Percentiles rank a stretch among this genome's conserved stretches.
Evolutionary conservation across 2,888 invertebrate species (phyloP).

Genomic region (Trachelus tabidus): DNA sequence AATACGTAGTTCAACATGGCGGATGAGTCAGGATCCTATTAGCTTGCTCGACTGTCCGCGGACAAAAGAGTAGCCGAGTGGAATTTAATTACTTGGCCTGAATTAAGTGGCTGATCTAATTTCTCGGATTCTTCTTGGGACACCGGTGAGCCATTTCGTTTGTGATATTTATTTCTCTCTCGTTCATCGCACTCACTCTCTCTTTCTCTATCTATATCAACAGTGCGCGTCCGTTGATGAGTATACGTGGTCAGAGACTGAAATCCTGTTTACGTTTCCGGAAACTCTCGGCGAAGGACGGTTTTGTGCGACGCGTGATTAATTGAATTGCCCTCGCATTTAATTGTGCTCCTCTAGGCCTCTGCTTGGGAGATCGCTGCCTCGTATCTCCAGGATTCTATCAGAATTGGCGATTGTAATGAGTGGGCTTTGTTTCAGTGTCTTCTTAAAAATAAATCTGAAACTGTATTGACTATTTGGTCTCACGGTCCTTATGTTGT

Average conservation of each 20-base stretch:
- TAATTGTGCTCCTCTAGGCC: not conserved
- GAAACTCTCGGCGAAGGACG: conserved; percentile 25
- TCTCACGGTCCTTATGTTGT: not conserved
- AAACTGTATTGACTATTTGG: not conserved
- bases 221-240: conserved; percentile 23
- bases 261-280: conserved; percentile 24
- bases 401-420: not conserved
- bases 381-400: not conserved
- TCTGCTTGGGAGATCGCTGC: not conserved
- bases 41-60: not conserved
- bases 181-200: not conserved
- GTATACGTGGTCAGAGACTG: conserved; percentile 16
- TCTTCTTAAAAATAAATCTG: not conserved
- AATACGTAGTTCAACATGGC: not conserved
- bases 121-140: not conserved
- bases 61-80: not conserved
- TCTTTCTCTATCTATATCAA: conserved; percentile 12
- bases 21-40: not conserved
- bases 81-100: conserved; percentile 11
- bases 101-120: conserved; percentile 42
- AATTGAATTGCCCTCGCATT: conserved; percentile 26
- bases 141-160: not conserved
- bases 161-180: conserved; percentile 25
- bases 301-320: conserved; percentile 26
- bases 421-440: not conserved